Conservation (phyloP, 2,797 vertebrate species). For the Anabas testudineus region DNA sequence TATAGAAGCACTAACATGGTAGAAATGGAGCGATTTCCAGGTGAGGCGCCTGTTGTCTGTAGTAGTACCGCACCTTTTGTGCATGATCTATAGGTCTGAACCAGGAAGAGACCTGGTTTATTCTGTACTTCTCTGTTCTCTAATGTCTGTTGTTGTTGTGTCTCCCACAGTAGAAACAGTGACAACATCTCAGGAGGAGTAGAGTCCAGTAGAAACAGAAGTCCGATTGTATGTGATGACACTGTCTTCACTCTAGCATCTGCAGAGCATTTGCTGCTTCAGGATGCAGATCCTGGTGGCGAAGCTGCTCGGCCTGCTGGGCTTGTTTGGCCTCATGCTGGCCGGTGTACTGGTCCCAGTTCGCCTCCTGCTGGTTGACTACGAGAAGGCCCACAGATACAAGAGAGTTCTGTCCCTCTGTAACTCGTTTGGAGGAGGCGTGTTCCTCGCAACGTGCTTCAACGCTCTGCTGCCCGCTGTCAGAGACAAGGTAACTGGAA, state of each 20-base stretch:
- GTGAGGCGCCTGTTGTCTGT: too few species aligned
- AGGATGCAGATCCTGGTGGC: conserved; percentile 86
- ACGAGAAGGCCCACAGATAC: conserved; percentile 86
- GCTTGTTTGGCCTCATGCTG: conserved; percentile 89
- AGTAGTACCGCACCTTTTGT: too few species aligned
- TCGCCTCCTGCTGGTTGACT: conserved; percentile 84
- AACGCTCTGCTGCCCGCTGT: conserved; percentile 82
- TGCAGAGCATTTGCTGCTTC: neutral
- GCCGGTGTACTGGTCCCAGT: conserved; percentile 90
- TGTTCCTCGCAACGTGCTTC: conserved; percentile 96
- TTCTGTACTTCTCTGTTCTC: neutral
- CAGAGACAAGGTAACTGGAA: conserved; percentile 67
- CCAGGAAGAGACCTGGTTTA: neutral
- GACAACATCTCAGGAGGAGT: neutral
- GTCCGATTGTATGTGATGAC: neutral
- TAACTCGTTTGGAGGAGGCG: conserved; percentile 92
- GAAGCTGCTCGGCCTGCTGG: conserved; percentile 90
- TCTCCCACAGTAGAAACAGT: conserved; percentile 17
- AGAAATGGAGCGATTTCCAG: too few species aligned
- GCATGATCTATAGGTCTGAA: too few species aligned
- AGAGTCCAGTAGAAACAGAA: neutral
- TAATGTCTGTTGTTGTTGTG: neutral
- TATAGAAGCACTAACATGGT: too few species aligned
- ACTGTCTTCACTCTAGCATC: conserved; percentile 1
- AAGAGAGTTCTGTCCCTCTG: conserved; percentile 85